A percentile compares a stretch with the other conserved stretches of the same genome.
Conservation (phyloP, 37 sponge, comb jelly and placozoan genomes). For the Beroe ovata region DNA sequence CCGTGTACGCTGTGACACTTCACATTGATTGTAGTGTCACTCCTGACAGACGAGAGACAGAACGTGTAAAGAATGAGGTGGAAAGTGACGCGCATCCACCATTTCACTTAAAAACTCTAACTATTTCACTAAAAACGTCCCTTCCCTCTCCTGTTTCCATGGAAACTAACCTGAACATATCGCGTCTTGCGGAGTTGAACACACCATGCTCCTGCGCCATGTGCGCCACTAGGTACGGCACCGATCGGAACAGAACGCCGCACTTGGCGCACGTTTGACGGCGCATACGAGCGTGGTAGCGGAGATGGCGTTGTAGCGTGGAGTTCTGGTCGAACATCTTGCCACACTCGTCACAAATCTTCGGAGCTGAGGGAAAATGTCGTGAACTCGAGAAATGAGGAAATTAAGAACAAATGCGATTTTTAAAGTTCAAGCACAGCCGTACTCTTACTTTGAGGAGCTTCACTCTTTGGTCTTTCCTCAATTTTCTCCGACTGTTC, state of each 20-base stretch:
- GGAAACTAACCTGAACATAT: no score
- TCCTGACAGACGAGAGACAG: no score
- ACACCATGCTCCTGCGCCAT: neutral
- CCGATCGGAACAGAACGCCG: constrained; percentile 14
- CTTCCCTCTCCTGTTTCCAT: no score
- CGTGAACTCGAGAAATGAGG: neutral
- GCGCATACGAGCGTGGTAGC: neutral
- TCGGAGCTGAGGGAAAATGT: neutral
- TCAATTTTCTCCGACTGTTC: no score
- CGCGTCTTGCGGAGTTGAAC: neutral
- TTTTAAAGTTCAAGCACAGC: no score
- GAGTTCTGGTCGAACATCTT: neutral
- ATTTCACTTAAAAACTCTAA: no score
- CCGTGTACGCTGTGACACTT: neutral
- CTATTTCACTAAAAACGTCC: no score
- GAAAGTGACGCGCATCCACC: no score
- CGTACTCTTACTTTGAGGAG: no score
- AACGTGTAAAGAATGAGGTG: no score
- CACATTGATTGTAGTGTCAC: neutral
- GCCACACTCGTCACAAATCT: constrained; percentile 2
- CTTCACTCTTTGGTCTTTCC: no score
- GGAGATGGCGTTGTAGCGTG: constrained; percentile 2
- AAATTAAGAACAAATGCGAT: no score
- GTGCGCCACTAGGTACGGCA: neutral
- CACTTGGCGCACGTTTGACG: constrained; percentile 1